These are phyloP conservation scores for Tamias sibiricus DNA, from an alignment of 2,113 vertebrate species.

Conservation along the genomic window DNA sequence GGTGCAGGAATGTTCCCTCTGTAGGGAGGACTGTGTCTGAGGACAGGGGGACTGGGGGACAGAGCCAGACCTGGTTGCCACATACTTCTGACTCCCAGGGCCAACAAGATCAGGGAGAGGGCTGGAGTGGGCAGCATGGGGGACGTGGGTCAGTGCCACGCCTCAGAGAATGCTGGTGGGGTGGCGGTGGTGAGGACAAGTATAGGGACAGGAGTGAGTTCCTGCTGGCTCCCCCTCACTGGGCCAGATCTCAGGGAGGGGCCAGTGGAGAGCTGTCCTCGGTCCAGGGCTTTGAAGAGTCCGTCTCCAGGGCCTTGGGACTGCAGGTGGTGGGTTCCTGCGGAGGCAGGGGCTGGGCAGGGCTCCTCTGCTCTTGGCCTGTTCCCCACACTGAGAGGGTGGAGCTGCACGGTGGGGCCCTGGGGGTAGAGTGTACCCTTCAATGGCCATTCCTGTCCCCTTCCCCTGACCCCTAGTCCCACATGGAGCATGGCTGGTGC, in stretches of 20 bases:
- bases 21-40: background rate
- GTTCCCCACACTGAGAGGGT: background rate
- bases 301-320: background rate
- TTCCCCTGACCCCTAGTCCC: background rate
- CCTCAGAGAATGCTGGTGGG: background rate
- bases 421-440: background rate
- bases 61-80: background rate
- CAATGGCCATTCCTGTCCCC: background rate
- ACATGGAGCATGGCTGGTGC: background rate
- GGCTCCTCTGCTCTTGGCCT: background rate
- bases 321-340: fast-evolving
- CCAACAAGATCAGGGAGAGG: background rate
- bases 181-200: background rate
- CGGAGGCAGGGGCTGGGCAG: background rate
- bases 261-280: background rate
- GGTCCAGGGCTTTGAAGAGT: too few species aligned
- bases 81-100: background rate
- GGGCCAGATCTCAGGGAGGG: background rate
- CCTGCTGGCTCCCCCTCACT: background rate
- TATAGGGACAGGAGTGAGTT: background rate
- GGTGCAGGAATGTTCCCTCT: background rate
- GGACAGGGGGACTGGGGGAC: background rate
- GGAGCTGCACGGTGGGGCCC: too few species aligned
- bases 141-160: background rate
- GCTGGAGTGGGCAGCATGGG: fast-evolving